Base-by-base conservation (phyloP, 2,888 invertebrate genomes). In the Perithous albicinctus region DNA sequence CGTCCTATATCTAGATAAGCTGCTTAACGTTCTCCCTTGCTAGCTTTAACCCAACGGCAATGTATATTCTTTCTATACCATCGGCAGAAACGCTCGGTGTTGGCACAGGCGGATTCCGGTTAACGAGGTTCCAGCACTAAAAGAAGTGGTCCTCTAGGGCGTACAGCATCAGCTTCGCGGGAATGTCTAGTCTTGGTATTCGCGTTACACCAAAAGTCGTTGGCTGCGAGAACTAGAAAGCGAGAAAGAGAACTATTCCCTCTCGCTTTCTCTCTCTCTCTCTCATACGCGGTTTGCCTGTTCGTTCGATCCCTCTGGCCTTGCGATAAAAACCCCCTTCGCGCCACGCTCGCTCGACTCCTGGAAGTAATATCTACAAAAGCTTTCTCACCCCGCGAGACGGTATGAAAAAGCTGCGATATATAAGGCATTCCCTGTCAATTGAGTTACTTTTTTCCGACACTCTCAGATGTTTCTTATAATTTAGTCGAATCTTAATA, bases 351-450 rank as follows among this genome's bases (percentile, higher is more conserved):
- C 15, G 29, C n/a, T 56, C 56, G 41, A 41, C 26, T 70, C 51
- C 61, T 73, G 23, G 48, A 43, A 74, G 74, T 74, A 74, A 74
- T 74, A 74, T 74, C 74, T 54, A 51, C 64, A 63, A 64, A 74
- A 74, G 64, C 63, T 64, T 74, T 74, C 54, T 51, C 54, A 51
- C 74, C 38, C 74, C 18, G 43, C 46, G 10, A 15, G 38, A 26
- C 54, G 23, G 18, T 29, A 43, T 7, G n/a, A n/a, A n/a, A n/a
- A n/a, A n/a, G n/a, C n/a, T n/a, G n/a, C n/a, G n/a, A n/a, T n/a
- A n/a, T n/a, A n/a, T n/a, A n/a, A n/a, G n/a, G n/a, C n/a, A n/a
- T n/a, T n/a, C n/a, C n/a, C n/a, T n/a, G n/a, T n/a, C n/a, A n/a
- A n/a, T n/a, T n/a, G n/a, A n/a, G n/a, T n/a, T n/a, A n/a, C n/a